A percentile compares a stretch with the other conserved stretches of the same genome.
These are phyloP conservation scores for Adelphocoris suturalis DNA, from an alignment of 2,888 invertebrate genomes.

Conservation along the genomic window DNA sequence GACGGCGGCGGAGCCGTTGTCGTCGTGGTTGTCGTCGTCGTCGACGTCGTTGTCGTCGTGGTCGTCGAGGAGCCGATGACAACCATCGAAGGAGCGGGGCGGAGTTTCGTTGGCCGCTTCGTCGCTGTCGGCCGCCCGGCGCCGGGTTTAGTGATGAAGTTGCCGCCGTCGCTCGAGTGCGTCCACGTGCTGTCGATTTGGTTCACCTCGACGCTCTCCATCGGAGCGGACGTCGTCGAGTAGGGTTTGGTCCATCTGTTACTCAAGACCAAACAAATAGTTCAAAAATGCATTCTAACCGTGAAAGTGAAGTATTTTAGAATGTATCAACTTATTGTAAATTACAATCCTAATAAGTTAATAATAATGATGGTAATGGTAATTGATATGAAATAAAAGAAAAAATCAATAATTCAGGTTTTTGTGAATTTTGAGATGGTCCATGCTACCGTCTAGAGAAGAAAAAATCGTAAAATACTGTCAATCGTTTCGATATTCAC, in stretches of 20 bases:
- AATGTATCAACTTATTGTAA: neutral
- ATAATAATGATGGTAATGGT: too few relatives aligned
- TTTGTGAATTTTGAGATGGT: too few relatives aligned
- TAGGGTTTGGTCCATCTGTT: constrained; percentile 73
- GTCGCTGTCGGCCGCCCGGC: constrained; percentile 32
- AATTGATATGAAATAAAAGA: too few relatives aligned
- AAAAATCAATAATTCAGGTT: too few relatives aligned
- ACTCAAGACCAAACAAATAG: constrained; percentile 29
- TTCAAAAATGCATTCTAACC: neutral
- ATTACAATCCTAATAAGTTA: too few relatives aligned
- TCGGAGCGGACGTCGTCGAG: constrained; percentile 67
- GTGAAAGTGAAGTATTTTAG: neutral
- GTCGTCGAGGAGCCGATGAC: constrained; percentile 77
- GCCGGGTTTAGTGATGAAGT: constrained; percentile 70
- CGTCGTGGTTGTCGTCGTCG: constrained; percentile 76
- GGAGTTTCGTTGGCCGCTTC: constrained; percentile 72
- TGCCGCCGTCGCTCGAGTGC: constrained; percentile 15
- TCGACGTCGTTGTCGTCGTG: constrained; percentile 76
- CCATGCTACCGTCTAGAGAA: too few relatives aligned
- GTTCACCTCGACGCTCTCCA: constrained; percentile 71
- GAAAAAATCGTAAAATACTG: too few relatives aligned
- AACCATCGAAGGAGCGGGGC: constrained; percentile 75
- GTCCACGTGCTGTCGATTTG: constrained; percentile 71
- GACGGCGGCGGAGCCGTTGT: constrained; percentile 51
- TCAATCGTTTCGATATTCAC: too few relatives aligned